Conservation (phyloP, 2,113 vertebrate species). For the Pan paniscus region DNA sequence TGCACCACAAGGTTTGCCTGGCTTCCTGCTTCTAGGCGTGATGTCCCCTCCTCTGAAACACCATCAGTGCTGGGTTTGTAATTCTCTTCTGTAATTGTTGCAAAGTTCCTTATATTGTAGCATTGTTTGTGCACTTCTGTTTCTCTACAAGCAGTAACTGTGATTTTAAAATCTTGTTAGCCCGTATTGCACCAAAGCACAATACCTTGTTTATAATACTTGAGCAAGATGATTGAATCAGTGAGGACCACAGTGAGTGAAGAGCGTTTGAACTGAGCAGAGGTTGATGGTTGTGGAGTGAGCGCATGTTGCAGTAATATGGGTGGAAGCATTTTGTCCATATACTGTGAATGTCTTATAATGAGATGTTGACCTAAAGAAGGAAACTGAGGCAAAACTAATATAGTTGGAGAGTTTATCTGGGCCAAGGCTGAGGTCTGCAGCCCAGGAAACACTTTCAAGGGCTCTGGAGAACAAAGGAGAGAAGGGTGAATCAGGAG, state of each 20-base stretch:
- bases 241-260: not conserved
- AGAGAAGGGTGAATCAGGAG: not conserved
- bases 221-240: not conserved
- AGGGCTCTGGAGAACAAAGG: not conserved
- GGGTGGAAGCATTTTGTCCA: not conserved
- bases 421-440: not conserved
- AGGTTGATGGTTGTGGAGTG: rapidly evolving
- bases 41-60: rapidly evolving
- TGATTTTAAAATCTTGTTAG: not conserved
- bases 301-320: rapidly evolving
- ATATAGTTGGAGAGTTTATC: not conserved
- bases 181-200: not conserved
- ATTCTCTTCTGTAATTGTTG: not conserved
- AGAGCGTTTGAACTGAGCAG: rapidly evolving
- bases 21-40: not conserved
- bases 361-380: not conserved
- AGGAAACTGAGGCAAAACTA: not conserved
- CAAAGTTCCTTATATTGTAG: too few species aligned
- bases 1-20: rapidly evolving
- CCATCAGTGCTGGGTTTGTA: not conserved
- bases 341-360: rapidly evolving
- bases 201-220: not conserved
- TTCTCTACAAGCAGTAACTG: not conserved
- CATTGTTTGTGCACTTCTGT: not conserved
- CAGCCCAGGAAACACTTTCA: not conserved